Percentiles rank a stretch among this genome's conserved stretches.
These are phyloP conservation scores for Cinclus mexicanus DNA, from an alignment of 2,113 vertebrate genomes.

Conservation along the genomic window DNA sequence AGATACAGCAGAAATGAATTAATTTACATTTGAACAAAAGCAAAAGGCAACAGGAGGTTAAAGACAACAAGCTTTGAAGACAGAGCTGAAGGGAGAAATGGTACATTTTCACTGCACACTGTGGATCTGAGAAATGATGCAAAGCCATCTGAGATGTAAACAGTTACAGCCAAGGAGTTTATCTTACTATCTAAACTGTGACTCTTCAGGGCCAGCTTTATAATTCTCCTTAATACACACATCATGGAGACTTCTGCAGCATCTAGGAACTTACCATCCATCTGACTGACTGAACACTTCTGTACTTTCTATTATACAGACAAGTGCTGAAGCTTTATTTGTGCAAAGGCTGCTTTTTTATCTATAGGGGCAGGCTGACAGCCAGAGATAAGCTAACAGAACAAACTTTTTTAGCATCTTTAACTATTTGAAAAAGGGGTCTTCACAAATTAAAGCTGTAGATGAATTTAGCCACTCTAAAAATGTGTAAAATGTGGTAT, in stretches of 20 bases:
- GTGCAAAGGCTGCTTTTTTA: conserved; percentile 66
- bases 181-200: conserved; percentile 2
- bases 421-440: background rate
- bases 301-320: conserved; percentile 16
- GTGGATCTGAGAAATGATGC: background rate
- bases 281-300: background rate
- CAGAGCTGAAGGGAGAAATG: conserved; percentile 9
- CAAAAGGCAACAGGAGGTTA: conserved; percentile 32
- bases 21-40: conserved; percentile 59
- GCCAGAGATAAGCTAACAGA: conserved; percentile 31
- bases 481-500: background rate
- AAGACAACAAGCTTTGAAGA: conserved; percentile 29
- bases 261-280: background rate
- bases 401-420: conserved; percentile 24
- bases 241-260: conserved; percentile 9
- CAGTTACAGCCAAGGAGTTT: conserved; percentile 22
- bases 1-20: conserved; percentile 38
- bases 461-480: conserved; percentile 16
- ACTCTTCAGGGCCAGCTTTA: conserved; percentile 34
- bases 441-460: conserved; percentile 26
- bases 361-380: conserved; percentile 24
- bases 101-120: background rate
- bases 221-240: background rate
- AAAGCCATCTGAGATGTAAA: conserved; percentile 42
- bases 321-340: conserved; percentile 35